phyloP scores from a whole-genome alignment of 2,797 vertebrate species.

The Avahi laniger region DNA sequence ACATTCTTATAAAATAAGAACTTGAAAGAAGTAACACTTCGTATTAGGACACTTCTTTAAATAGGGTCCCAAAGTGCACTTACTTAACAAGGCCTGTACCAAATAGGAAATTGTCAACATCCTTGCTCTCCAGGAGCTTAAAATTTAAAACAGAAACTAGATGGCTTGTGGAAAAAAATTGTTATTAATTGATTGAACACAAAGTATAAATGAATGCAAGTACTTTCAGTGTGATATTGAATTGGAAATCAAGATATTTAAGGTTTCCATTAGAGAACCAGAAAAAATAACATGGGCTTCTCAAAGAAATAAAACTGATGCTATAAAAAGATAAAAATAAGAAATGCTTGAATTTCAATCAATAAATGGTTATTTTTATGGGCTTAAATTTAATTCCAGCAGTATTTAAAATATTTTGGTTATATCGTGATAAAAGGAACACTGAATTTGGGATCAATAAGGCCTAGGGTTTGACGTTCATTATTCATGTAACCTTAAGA shows the following conservation, averaged over 20 bases:
- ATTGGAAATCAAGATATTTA: slow-evolving; percentile 19
- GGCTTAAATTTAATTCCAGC: slow-evolving; percentile 21
- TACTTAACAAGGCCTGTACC: neutral
- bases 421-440: neutral
- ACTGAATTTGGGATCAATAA: neutral
- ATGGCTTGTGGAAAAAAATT: neutral
- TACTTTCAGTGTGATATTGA: neutral
- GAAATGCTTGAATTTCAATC: neutral
- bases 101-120: neutral
- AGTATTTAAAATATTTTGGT: slow-evolving; percentile 2
- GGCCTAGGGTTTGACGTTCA: neutral
- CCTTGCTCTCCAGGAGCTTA: neutral
- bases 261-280: neutral
- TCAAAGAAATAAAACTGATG: neutral
- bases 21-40: neutral
- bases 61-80: neutral
- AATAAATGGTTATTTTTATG: slow-evolving; percentile 34
- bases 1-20: neutral
- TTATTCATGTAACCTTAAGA: neutral
- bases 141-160: slow-evolving; percentile 20
- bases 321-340: slow-evolving; percentile 28
- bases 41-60: neutral
- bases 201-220: neutral
- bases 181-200: neutral
- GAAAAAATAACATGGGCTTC: slow-evolving; percentile 6